phyloP scores from a whole-genome alignment of 2,888 invertebrate species.

The Microchrysa polita region DNA sequence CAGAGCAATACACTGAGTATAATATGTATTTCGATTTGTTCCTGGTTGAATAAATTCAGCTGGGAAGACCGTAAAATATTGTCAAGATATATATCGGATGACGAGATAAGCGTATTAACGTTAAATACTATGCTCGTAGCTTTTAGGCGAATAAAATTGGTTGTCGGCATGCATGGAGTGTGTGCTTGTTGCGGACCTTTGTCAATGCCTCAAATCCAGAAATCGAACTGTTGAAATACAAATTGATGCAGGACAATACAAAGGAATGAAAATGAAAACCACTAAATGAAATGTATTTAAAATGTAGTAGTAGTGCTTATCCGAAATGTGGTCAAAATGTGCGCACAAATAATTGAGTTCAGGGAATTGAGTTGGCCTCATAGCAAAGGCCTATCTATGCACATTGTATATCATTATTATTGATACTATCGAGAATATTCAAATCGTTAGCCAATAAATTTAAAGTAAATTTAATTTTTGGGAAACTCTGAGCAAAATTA shows the following conservation, averaged over 20 bases:
- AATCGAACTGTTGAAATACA: background rate
- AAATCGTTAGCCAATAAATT: too few relatives aligned
- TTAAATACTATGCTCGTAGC: background rate
- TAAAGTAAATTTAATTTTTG: too few relatives aligned
- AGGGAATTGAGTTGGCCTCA: too few relatives aligned
- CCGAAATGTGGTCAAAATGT: too few relatives aligned
- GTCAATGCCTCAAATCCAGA: conserved; percentile 9
- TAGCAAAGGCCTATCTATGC: too few relatives aligned
- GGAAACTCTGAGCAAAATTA: too few relatives aligned
- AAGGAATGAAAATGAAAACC: background rate
- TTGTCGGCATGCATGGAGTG: background rate
- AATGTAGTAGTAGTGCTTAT: too few relatives aligned
- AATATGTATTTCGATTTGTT: background rate
- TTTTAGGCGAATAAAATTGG: background rate
- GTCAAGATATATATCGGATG: background rate
- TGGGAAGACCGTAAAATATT: conserved; percentile 33
- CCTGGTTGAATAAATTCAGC: background rate
- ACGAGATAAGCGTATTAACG: conserved; percentile 31
- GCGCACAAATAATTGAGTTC: too few relatives aligned
- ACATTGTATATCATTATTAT: too few relatives aligned
- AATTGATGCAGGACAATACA: background rate
- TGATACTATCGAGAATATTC: too few relatives aligned
- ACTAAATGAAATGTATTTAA: background rate
- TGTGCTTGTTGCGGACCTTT: too few relatives aligned
- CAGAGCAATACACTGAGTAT: too few relatives aligned